A percentile compares a stretch with the other conserved stretches of the same genome.
phyloP scores from a whole-genome alignment of 2,797 vertebrate species.

The Sphaeramia orbicularis region DNA sequence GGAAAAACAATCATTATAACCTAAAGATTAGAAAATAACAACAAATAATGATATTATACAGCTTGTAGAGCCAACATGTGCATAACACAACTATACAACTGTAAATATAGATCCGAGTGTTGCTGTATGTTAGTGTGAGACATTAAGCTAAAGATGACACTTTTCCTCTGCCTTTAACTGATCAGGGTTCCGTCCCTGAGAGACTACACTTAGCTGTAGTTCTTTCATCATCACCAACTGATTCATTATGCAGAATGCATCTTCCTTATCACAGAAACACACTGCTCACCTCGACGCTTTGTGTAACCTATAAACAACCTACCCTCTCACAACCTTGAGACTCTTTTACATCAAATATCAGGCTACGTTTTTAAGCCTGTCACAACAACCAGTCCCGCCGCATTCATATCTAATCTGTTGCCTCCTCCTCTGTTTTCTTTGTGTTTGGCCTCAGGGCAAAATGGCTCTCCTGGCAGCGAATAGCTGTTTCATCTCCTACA shows the following conservation, averaged over 20 bases:
- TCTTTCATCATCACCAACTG: slow-evolving; percentile 22
- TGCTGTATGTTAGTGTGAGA: too few relatives aligned
- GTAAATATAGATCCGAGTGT: too few relatives aligned
- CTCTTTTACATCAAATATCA: slow-evolving; percentile 56
- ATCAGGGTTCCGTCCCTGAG: slow-evolving; percentile 19
- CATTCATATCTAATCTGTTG: slow-evolving; percentile 49
- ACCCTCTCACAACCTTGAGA: slow-evolving; percentile 56
- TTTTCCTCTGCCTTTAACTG: background rate
- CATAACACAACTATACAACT: too few relatives aligned
- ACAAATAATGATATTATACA: too few relatives aligned
- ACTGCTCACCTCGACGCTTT: slow-evolving; percentile 47
- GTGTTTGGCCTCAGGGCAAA: slow-evolving; percentile 87
- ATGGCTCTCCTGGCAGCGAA: slow-evolving; percentile 95
- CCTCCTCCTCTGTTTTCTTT: slow-evolving; percentile 47
- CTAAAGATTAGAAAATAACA: too few relatives aligned
- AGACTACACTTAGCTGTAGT: slow-evolving; percentile 31
- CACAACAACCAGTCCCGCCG: slow-evolving; percentile 47
- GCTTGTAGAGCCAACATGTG: too few relatives aligned
- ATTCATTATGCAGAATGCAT: slow-evolving; percentile 53
- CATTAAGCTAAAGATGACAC: too few relatives aligned
- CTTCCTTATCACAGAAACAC: slow-evolving; percentile 46
- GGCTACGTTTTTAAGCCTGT: slow-evolving; percentile 50
- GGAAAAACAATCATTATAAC: too few relatives aligned
- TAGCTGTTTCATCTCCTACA: slow-evolving; percentile 96
- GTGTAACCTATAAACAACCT: slow-evolving; percentile 57